Evolutionary conservation across 2,113 vertebrate genomes (phyloP), one percentile per base, ranked within the genome.

Genomic region (Nyctereutes procyonoides): DNA sequence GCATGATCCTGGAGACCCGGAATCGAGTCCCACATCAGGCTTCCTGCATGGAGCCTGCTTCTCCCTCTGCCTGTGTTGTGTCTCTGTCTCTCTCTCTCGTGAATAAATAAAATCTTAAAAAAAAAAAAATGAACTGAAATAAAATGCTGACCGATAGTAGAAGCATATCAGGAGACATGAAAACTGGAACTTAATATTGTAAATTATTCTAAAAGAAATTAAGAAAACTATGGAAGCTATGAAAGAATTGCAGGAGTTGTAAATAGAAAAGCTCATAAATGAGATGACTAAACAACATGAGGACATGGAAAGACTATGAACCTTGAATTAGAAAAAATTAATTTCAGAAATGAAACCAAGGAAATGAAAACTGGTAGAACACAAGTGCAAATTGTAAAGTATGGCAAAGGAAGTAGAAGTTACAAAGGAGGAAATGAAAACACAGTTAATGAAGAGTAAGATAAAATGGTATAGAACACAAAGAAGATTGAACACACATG

Each of bases 201-300:
- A 60, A 56, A 8, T 84, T 84, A 16, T 89, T 26, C 67, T 81
- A 24, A 62, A 80, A 77, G 28, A 90, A 87, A 88, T 55, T 43
- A 32, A 89, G 26, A 9, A 67, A 76, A 81, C n/a, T 81, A 1
- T 38, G 79, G 58, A 94, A 73, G 10, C 26, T 63, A 20, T 32
- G 51, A 35, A 26, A 69, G 20, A 80, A 90, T 10, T 55, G 55
- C 43, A 26, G 80, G 83, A n/a, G 16, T 28, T 22, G 82, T 63
- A 96, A 69, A 22, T 20, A 55, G 79, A 80, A 90, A 67, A 63
- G n/a, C 35, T 93, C 30, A 94, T 83, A 92, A 92, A 65, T 86
- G 73, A 81, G 35, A n/a, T 51, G 60, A 43, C 55, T 17, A 26
- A 91, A 83, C 30, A 53, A 22, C 65, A 89, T 30, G 74, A 76